A percentile compares a stretch with the other conserved stretches of the same genome.
Conservation (phyloP, 1,140 invertebrate species). For the Bombyx mandarina region DNA sequence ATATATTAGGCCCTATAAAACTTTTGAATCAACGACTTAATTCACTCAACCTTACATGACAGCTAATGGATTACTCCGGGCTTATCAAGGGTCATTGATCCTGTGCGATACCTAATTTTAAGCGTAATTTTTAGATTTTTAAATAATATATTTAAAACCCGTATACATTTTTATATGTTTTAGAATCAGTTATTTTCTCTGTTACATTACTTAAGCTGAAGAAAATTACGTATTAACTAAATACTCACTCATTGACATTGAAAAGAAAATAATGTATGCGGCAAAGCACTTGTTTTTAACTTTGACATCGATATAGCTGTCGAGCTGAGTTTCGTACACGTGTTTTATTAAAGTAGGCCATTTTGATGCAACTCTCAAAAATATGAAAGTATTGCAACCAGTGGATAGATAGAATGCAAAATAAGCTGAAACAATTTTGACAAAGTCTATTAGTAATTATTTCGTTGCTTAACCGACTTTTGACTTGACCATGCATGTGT, state of each 20-base stretch:
- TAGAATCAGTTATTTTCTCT: no score
- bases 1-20: not conserved
- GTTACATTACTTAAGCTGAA: no score
- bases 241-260: constrained; percentile 19
- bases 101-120: not conserved
- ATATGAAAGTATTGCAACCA: constrained; percentile 19
- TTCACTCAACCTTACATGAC: no score
- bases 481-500: no score
- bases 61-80: no score
- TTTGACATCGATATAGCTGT: constrained; percentile 22
- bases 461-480: not conserved
- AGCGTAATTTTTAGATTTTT: no score
- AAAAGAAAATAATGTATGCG: constrained; percentile 11
- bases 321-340: constrained; percentile 16
- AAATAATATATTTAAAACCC: no score
- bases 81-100: no score
- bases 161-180: no score
- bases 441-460: not conserved
- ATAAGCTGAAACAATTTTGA: constrained; percentile 20
- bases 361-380: constrained; percentile 27
- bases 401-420: constrained; percentile 25
- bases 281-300: constrained; percentile 16
- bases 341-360: constrained; percentile 27
- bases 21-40: not conserved
- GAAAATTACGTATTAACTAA: no score